Evolutionary conservation across 1,140 invertebrate species (phyloP), one percentile per base, ranked within the genome.

Genomic region (Mycetomoellerius zeteki): DNA sequence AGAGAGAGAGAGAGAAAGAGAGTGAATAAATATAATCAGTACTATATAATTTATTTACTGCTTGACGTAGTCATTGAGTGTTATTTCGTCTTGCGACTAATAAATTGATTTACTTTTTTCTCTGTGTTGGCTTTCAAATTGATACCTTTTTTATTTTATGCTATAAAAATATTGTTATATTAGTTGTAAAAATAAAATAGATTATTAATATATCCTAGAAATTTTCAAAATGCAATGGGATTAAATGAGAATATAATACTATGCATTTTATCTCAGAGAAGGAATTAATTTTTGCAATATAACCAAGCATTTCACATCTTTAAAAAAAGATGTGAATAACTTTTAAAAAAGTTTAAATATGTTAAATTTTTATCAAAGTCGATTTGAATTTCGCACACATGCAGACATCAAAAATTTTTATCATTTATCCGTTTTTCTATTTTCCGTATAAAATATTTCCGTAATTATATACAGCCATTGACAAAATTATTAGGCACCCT

Each of bases 341-440:
- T 6, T 71, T 5, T 71, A 2, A 52, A 52, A 71, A 30, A n/a
- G 16, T 0, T 30, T 0, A 1, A 72, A 72, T n/a, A 3, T n/a
- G 19, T 72, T n/a, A 54, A 52, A 73, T 27, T n/a, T 73, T 73
- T 56, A 33, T 54, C 16, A 52, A 73, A 2, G 5, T 73, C 16
- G 7, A 72, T 33, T 3, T 21, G 7, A 71, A 27, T 27, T 71
- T 50, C 16, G 10, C 16, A 30, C 7, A 50, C 14, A 67, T 3
- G 3, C 12, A 37, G 33, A 0, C 3, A 60, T 6, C 10, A 5
- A 30, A 24, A 30, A 52, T n/a, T 6, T 27, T 54, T 54, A 14
- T 73, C 50, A 69, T n/a, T 12, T 1, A 27, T 14, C 7, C 27
- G 27, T 27, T 52, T 27, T 19, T 8, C 7, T 27, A 30, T 54